Evolutionary conservation across 2,797 vertebrate species (phyloP).

Genomic region (Masticophis lateralis): DNA sequence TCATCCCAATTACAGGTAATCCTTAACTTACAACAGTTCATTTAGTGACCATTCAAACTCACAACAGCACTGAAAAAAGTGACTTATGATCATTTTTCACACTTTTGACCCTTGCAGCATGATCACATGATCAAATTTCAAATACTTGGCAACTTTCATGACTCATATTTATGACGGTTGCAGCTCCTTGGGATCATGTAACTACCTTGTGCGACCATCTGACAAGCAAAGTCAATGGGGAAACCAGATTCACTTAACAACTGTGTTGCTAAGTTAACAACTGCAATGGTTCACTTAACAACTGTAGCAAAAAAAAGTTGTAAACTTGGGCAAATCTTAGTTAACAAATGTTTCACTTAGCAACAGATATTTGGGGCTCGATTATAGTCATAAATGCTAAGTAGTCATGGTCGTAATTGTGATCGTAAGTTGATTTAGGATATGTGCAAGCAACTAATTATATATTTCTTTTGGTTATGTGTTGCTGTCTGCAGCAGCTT

Average conservation of each 20-base stretch:
- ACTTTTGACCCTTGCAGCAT: neutral
- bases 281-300: neutral
- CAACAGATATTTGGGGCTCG: neutral
- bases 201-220: neutral
- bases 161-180: neutral
- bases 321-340: neutral
- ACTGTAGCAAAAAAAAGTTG: neutral
- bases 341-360: neutral
- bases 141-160: neutral
- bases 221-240: neutral
- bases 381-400: neutral
- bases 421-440: neutral
- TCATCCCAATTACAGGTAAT: neutral
- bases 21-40: neutral
- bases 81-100: neutral
- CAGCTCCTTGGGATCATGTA: neutral
- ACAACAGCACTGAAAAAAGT: neutral
- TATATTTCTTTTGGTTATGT: neutral
- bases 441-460: neutral
- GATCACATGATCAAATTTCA: neutral
- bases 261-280: neutral
- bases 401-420: neutral
- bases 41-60: neutral
- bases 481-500: neutral
- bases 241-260: neutral